A percentile compares a stretch with the other conserved stretches of the same genome.
Conservation (phyloP, 2,888 invertebrate species). For the Dascillus cervinus region DNA sequence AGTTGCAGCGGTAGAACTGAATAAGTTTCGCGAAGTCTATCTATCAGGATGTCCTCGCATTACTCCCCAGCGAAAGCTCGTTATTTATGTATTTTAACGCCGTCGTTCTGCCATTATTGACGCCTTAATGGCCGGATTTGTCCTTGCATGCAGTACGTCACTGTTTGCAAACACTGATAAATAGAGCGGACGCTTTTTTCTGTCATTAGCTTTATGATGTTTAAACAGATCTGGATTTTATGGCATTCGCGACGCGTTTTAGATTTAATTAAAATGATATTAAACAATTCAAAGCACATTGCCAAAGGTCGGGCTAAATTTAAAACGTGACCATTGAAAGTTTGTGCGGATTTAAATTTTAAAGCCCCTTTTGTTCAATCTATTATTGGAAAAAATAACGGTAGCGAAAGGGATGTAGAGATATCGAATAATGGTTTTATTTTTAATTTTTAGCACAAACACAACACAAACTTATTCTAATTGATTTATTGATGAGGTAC, state of each 20-base stretch:
- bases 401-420: too few species aligned
- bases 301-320: conserved; percentile 7
- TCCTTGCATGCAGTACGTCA: conserved; percentile 38
- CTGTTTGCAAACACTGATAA: conserved; percentile 44
- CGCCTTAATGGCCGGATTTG: conserved; percentile 44
- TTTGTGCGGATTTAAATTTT: conserved; percentile 8
- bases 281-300: conserved; percentile 8
- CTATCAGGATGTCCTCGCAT: conserved; percentile 30
- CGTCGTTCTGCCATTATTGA: conserved; percentile 42
- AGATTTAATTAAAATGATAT: conserved; percentile 26
- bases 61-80: conserved; percentile 24
- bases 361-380: too few species aligned
- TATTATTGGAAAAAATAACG: too few species aligned
- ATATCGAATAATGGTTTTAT: too few species aligned
- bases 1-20: conserved; percentile 16
- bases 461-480: too few species aligned
- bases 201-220: conserved; percentile 29
- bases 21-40: conserved; percentile 27
- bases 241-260: conserved; percentile 17
- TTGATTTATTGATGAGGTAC: too few species aligned
- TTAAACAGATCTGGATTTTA: conserved; percentile 31
- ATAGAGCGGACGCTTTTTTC: conserved; percentile 33
- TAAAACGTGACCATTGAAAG: conserved; percentile 16
- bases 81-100: conserved; percentile 44
- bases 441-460: too few species aligned